phyloP scores from a whole-genome alignment of 37 sponge, comb jelly and placozoan genomes.

The Beroe forskalii region DNA sequence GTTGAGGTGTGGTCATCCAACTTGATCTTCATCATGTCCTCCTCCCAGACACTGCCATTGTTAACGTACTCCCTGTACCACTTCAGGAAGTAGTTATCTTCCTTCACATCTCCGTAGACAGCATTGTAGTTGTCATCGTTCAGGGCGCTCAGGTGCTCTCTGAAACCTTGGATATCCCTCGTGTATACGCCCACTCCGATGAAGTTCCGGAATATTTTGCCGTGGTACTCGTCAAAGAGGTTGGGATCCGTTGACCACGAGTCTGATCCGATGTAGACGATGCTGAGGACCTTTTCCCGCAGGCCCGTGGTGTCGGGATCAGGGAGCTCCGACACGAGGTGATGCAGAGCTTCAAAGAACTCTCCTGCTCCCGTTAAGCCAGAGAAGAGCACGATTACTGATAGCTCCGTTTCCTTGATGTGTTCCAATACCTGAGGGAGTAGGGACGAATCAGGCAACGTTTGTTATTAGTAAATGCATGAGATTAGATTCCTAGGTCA shows the following conservation, averaged over 20 bases:
- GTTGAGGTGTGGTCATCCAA: slow-evolving; percentile 18
- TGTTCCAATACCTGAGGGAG: slow-evolving; percentile 37
- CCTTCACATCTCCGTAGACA: background rate
- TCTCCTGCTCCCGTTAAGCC: background rate
- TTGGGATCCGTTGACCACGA: slow-evolving; percentile 49
- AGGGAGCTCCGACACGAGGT: background rate
- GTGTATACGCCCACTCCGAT: slow-evolving; percentile 57
- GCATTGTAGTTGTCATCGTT: background rate
- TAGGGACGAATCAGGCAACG: too few relatives aligned
- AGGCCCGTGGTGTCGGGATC: background rate
- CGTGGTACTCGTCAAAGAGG: background rate
- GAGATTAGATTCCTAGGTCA: too few relatives aligned
- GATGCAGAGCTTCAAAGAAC: background rate
- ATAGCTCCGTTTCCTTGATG: slow-evolving; percentile 11
- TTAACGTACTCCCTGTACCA: background rate
- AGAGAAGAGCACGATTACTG: slow-evolving; percentile 50
- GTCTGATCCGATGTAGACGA: slow-evolving; percentile 31
- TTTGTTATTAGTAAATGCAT: too few relatives aligned
- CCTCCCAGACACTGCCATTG: background rate
- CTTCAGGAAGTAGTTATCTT: slow-evolving; percentile 19
- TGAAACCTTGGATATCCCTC: background rate
- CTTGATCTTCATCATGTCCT: background rate
- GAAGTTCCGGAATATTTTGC: background rate
- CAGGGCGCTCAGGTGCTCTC: background rate
- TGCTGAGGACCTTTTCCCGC: background rate